Evolutionary conservation across 35 echinoderm and acorn worm species (phyloP).

Genomic region (Ophiothrix spiculata): DNA sequence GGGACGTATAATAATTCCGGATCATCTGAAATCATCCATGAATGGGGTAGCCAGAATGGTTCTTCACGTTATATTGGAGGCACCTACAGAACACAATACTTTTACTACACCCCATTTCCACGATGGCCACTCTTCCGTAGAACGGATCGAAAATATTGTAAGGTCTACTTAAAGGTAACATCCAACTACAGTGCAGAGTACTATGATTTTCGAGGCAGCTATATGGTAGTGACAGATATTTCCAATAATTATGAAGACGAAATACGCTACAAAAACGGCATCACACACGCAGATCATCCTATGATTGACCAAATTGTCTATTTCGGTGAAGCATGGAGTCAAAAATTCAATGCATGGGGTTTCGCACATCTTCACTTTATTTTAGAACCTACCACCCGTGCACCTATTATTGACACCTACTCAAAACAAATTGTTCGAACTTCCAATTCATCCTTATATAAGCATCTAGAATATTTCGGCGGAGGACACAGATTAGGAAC

Average conservation of each 20-base stretch:
- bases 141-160: neutral
- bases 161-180: neutral
- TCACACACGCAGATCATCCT: neutral
- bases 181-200: neutral
- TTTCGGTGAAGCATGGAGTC: neutral
- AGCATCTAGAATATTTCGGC: neutral
- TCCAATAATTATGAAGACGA: neutral
- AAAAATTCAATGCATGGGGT: neutral
- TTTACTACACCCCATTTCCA: neutral
- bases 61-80: neutral
- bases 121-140: neutral
- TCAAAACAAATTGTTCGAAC: neutral
- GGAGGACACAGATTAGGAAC: neutral
- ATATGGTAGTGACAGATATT: neutral
- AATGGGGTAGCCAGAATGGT: neutral
- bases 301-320: neutral
- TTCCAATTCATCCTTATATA: neutral
- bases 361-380: neutral
- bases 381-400: neutral
- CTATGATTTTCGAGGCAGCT: neutral
- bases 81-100: neutral
- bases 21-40: neutral
- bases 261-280: neutral
- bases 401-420: neutral
- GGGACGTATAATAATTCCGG: neutral